A percentile compares a stretch with the other conserved stretches of the same genome.
Conservation (phyloP, 2,113 vertebrate genomes). For the Eupsittula cactorum region DNA sequence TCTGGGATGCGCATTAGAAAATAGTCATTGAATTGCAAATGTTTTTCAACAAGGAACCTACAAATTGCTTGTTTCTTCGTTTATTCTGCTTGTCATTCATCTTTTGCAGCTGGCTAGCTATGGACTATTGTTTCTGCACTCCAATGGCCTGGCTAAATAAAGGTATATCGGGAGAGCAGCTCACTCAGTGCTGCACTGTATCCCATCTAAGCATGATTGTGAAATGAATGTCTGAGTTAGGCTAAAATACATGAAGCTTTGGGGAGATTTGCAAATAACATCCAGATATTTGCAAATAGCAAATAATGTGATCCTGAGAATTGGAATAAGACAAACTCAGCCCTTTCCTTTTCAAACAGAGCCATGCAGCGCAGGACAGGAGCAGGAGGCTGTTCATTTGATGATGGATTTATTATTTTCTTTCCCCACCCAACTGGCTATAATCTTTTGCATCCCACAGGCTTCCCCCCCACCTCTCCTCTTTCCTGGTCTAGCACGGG, state of each 20-base stretch:
- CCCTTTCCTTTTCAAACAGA: slow-evolving; percentile 20
- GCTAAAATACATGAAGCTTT: slow-evolving; percentile 16
- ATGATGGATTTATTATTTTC: background rate
- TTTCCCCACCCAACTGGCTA: background rate
- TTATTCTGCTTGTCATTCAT: background rate
- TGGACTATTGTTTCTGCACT: background rate
- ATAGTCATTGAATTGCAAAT: background rate
- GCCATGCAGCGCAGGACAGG: background rate
- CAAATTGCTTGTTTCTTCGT: background rate
- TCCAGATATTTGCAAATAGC: slow-evolving; percentile 13
- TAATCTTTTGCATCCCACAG: background rate
- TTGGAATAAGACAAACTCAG: background rate
- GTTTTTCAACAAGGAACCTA: background rate
- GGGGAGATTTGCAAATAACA: slow-evolving; percentile 24
- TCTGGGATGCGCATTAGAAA: background rate
- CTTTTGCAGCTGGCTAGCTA: background rate
- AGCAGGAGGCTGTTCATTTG: background rate
- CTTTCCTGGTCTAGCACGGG: slow-evolving; percentile 9
- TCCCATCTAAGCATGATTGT: background rate
- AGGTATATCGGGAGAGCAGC: background rate
- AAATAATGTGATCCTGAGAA: slow-evolving; percentile 34
- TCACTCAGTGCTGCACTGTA: background rate
- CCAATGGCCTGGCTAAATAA: background rate
- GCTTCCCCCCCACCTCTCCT: background rate
- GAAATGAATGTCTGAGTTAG: background rate